Evolutionary conservation across 2,797 vertebrate species (phyloP).

Genomic region (Hipposideros larvatus): DNA sequence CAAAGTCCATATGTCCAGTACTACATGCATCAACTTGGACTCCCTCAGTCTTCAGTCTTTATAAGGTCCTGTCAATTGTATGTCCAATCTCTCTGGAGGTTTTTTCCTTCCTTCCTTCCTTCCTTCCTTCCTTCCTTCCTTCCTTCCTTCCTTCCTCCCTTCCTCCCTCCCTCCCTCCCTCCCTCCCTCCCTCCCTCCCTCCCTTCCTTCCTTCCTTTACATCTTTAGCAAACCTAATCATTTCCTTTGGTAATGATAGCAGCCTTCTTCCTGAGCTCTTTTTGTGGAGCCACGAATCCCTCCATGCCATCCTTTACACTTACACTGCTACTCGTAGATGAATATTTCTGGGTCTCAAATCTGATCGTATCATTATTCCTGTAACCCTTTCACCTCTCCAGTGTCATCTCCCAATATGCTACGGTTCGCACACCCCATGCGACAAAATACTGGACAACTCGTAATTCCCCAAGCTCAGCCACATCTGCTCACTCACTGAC

Average conservation of each 20-base stretch:
- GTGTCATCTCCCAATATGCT: neutral
- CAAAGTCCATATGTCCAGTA: neutral
- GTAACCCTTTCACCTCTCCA: neutral
- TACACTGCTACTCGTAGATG: neutral
- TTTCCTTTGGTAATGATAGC: constrained; percentile 43
- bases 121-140: too few relatives aligned
- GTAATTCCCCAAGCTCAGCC: neutral
- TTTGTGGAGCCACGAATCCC: neutral
- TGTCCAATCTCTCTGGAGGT: constrained; percentile 18
- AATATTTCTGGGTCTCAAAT: constrained; percentile 5
- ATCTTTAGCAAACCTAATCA: constrained; percentile 8
- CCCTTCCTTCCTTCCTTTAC: neutral
- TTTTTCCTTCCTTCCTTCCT: neutral
- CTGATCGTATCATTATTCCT: neutral
- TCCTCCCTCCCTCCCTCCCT: too few relatives aligned
- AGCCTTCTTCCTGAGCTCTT: neutral
- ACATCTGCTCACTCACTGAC: neutral
- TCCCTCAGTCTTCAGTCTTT: neutral
- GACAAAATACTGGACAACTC: neutral
- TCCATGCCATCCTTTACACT: neutral
- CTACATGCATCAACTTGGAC: neutral
- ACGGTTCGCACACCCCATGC: neutral
- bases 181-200: too few relatives aligned
- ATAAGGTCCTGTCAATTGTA: neutral
- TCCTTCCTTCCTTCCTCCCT: too few relatives aligned